Percentiles rank a stretch among this genome's conserved stretches.
Conservation (phyloP, 2,113 vertebrate species). For the Sander lucioperca region DNA sequence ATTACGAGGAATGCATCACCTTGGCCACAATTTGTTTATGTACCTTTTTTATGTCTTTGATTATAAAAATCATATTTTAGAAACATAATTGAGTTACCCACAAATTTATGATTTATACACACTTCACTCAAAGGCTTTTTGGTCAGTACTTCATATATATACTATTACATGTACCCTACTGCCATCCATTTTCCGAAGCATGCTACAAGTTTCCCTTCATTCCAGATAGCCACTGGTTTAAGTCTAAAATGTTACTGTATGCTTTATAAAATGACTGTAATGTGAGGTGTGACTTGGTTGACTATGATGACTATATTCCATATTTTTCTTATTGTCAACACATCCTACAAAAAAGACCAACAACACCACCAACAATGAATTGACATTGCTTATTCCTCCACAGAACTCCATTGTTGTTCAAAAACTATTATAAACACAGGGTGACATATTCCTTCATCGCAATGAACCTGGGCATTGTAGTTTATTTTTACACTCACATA, state of each 20-base stretch:
- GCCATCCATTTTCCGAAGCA: neutral
- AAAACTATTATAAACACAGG: neutral
- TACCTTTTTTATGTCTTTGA: constrained; percentile 4
- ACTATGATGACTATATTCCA: neutral
- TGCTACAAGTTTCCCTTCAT: neutral
- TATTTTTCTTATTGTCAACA: neutral
- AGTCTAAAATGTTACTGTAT: neutral
- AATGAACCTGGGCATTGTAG: neutral
- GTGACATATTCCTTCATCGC: neutral
- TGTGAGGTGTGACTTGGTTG: neutral
- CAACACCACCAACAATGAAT: too few relatives aligned
- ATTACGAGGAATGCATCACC: neutral
- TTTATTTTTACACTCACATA: neutral
- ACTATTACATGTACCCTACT: neutral
- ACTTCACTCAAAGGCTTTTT: neutral
- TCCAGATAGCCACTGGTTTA: neutral
- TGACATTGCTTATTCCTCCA: neutral
- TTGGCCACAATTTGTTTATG: neutral
- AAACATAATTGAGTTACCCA: neutral
- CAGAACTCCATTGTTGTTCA: neutral
- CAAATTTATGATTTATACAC: neutral
- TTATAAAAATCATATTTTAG: neutral
- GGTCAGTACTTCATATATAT: neutral
- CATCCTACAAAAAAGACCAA: too few relatives aligned
- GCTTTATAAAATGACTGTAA: neutral